A percentile compares a stretch with the other conserved stretches of the same genome.
Conservation (phyloP, 1,140 invertebrate species). For the Planococcus citri region DNA sequence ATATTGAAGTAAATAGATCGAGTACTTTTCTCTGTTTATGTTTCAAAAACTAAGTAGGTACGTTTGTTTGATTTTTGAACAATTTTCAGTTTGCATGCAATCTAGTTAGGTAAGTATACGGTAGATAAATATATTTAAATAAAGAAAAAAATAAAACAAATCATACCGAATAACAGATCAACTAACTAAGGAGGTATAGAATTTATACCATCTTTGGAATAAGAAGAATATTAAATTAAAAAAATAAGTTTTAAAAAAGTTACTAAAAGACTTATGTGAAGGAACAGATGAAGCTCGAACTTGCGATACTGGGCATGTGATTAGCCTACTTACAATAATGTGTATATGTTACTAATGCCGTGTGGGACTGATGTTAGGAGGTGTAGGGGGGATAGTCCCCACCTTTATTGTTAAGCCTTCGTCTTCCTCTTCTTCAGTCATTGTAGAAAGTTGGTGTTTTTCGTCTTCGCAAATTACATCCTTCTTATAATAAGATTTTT, state of each 20-base stretch:
- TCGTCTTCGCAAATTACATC: slow-evolving; percentile 43
- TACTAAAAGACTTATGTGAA: background rate
- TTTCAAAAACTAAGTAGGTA: no score
- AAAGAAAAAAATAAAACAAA: no score
- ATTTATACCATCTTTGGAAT: no score
- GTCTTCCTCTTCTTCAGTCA: slow-evolving; percentile 45
- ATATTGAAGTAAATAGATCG: background rate
- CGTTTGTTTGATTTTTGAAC: no score
- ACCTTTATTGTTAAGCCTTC: slow-evolving; percentile 47
- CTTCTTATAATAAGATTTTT: slow-evolving; percentile 41
- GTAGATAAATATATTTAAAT: no score
- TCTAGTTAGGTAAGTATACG: no score
- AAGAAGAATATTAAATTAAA: background rate
- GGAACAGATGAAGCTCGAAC: slow-evolving; percentile 10
- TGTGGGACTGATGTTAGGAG: slow-evolving; percentile 13
- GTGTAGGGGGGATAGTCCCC: slow-evolving; percentile 29
- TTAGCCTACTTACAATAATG: slow-evolving; percentile 19
- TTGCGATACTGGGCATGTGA: background rate
- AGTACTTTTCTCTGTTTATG: background rate
- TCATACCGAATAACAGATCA: no score
- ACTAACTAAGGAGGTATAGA: no score
- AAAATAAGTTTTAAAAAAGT: background rate
- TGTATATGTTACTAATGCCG: slow-evolving; percentile 12
- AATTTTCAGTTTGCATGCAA: background rate
- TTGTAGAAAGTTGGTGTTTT: slow-evolving; percentile 41